A percentile compares a stretch with the other conserved stretches of the same genome.
Evolutionary conservation across 2,113 vertebrate species (phyloP).

Genomic region (Calidris pugnax): DNA sequence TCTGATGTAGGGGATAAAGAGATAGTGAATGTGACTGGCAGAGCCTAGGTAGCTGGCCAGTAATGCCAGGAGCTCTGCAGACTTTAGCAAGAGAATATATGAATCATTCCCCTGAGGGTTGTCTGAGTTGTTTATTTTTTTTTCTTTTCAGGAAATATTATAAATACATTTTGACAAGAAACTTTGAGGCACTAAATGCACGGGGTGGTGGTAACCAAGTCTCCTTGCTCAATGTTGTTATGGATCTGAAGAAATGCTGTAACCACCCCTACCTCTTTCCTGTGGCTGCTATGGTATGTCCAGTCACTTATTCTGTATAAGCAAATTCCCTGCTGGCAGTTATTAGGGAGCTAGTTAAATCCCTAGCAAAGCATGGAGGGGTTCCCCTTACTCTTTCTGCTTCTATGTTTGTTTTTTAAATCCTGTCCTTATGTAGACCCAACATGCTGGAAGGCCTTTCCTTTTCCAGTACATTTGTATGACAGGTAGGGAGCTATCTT

Average conservation of each 20-base stretch:
- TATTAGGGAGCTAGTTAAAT: neutral
- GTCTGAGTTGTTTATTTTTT: neutral
- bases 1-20: neutral
- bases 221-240: conserved; percentile 94
- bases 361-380: neutral
- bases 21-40: neutral
- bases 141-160: conserved; percentile 89
- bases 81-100: neutral
- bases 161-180: conserved; percentile 95
- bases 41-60: neutral
- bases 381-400: neutral
- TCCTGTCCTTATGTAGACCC: neutral
- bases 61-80: neutral
- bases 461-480: neutral
- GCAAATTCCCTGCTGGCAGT: neutral
- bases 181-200: conserved; percentile 95
- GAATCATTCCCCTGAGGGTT: neutral
- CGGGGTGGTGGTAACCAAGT: conserved; percentile 96
- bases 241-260: conserved; percentile 99
- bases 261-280: conserved; percentile 99
- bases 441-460: neutral
- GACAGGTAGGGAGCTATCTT: neutral
- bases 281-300: conserved; percentile 88
- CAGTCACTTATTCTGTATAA: neutral
- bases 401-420: neutral